phyloP scores from a whole-genome alignment of 2,888 invertebrate species.

The Lissonota sp. region DNA sequence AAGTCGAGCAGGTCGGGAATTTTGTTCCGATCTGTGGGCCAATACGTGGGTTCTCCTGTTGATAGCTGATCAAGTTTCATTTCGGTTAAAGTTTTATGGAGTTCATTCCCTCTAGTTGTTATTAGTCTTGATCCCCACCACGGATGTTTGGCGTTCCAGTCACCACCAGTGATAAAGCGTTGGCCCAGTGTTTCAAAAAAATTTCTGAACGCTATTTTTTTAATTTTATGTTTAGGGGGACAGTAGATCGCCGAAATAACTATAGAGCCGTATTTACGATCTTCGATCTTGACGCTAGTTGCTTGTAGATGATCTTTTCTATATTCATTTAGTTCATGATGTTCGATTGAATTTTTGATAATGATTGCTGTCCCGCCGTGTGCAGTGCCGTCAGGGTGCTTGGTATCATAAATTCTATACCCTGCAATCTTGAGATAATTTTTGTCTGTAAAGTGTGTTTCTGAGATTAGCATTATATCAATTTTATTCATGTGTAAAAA shows the following conservation, averaged over 20 bases:
- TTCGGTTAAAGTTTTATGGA: slow-evolving; percentile 30
- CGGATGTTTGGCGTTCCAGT: slow-evolving; percentile 54
- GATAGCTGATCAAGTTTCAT: slow-evolving; percentile 42
- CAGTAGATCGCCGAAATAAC: slow-evolving; percentile 47
- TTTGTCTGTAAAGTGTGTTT: too few relatives aligned
- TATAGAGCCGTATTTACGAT: slow-evolving; percentile 31
- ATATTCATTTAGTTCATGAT: slow-evolving; percentile 44
- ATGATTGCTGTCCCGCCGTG: too few relatives aligned
- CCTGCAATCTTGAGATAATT: slow-evolving; percentile 13
- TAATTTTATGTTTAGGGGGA: slow-evolving; percentile 52
- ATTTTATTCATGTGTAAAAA: slow-evolving; percentile 34
- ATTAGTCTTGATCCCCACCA: too few relatives aligned
- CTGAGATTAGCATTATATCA: neutral
- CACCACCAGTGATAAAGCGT: slow-evolving; percentile 60
- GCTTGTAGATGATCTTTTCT: neutral
- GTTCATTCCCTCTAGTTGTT: slow-evolving; percentile 56
- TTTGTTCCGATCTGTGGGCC: slow-evolving; percentile 68
- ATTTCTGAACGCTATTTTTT: slow-evolving; percentile 57
- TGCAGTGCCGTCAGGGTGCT: neutral
- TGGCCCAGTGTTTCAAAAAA: slow-evolving; percentile 60
- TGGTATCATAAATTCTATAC: slow-evolving; percentile 15
- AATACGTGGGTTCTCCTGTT: slow-evolving; percentile 69
- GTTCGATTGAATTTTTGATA: slow-evolving; percentile 24
- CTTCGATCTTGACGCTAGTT: slow-evolving; percentile 38
- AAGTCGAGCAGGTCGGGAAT: slow-evolving; percentile 69